phyloP scores from a whole-genome alignment of 1,140 invertebrate genomes.

The Drosophila melanica region DNA sequence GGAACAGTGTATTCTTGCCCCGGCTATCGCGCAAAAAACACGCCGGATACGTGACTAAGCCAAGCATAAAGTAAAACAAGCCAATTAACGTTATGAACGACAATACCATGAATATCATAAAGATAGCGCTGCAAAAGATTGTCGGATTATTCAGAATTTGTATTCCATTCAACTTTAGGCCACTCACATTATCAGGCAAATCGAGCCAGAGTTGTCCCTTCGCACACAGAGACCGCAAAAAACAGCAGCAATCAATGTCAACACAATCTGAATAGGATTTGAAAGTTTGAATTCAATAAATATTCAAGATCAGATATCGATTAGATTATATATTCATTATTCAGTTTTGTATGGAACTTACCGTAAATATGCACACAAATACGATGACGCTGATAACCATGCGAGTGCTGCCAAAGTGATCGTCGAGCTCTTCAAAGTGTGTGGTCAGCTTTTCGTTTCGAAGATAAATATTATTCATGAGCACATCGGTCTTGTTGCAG shows the following conservation, averaged over 20 bases:
- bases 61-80: slow-evolving; percentile 5
- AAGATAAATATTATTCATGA: not conserved
- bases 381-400: not conserved
- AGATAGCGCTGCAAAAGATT: not conserved
- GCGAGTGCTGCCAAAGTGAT: not conserved
- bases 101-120: not conserved
- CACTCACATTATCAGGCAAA: not conserved
- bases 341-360: not conserved
- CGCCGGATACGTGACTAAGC: not conserved
- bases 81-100: not conserved
- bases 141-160: not conserved
- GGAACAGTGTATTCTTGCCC: no score
- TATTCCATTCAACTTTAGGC: not conserved
- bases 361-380: not conserved
- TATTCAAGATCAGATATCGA: no score
- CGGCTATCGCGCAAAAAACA: no score
- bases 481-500: not conserved
- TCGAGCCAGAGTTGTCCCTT: not conserved
- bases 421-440: not conserved
- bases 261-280: not conserved
- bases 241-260: not conserved
- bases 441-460: not conserved
- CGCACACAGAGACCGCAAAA: not conserved
- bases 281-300: no score
- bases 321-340: no score